phyloP scores from a whole-genome alignment of 2,113 vertebrate genomes.

The Lagopus leucura region DNA sequence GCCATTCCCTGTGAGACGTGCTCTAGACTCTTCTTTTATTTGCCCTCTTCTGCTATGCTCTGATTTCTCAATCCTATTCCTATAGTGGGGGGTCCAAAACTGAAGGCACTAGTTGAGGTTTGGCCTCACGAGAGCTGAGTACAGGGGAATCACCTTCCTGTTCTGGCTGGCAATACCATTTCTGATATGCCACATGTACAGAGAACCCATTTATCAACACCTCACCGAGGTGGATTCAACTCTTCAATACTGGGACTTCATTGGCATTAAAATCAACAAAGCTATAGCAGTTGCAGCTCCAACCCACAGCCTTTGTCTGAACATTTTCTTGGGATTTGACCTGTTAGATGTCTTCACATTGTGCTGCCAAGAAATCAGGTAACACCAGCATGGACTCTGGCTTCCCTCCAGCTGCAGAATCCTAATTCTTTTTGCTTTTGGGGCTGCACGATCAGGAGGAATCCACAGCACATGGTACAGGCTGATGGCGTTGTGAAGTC shows the following conservation, averaged over 20 bases:
- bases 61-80: background rate
- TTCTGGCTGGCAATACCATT: background rate
- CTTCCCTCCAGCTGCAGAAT: background rate
- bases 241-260: background rate
- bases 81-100: background rate
- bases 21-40: background rate
- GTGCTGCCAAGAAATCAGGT: background rate
- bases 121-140: background rate
- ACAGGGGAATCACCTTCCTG: background rate
- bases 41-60: background rate
- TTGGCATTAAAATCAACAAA: background rate
- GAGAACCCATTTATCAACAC: background rate
- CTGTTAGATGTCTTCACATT: background rate
- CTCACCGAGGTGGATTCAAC: background rate
- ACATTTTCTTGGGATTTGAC: background rate
- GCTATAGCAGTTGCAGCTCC: background rate
- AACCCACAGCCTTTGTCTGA: background rate
- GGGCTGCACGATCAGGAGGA: background rate
- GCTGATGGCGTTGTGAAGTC: background rate
- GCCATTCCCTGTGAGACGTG: background rate
- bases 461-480: background rate
- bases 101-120: background rate
- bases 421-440: background rate
- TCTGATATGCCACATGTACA: background rate
- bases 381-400: accelerated